Evolutionary conservation across 2,888 invertebrate genomes (phyloP).

Genomic region (Drosophila longiperda): DNA sequence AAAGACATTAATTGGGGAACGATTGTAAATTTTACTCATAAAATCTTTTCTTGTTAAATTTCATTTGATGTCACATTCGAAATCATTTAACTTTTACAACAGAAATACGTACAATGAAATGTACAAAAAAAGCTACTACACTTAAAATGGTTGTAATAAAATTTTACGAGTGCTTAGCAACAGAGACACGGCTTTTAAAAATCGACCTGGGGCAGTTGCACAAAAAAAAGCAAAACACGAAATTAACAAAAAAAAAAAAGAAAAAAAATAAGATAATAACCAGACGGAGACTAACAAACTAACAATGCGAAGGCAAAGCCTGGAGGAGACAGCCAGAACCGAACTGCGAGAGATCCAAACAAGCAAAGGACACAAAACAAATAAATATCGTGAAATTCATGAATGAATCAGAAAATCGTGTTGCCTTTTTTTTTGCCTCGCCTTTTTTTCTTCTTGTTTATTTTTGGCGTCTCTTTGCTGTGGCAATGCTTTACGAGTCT

Average conservation of each 20-base stretch:
- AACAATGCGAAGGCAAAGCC: conserved; percentile 33
- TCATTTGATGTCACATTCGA: conserved; percentile 20
- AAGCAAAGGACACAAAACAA: conserved; percentile 64
- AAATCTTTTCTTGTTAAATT: conserved; percentile 11
- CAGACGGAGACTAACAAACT: conserved; percentile 35
- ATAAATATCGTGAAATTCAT: conserved; percentile 74
- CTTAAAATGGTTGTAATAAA: conserved; percentile 65
- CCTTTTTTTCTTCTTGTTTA: neutral
- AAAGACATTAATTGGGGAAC: neutral
- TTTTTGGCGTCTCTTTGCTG: conserved; percentile 18
- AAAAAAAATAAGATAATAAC: conserved; percentile 4
- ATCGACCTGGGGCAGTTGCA: conserved; percentile 2
- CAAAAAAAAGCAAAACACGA: conserved; percentile 8
- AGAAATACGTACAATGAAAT: conserved; percentile 7
- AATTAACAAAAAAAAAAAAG: neutral
- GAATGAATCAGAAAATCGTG: conserved; percentile 78
- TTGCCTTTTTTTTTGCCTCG: conserved; percentile 33
- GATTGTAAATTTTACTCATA: neutral
- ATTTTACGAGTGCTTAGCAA: conserved; percentile 72
- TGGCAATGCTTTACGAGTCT: conserved; percentile 28
- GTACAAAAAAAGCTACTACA: conserved; percentile 24
- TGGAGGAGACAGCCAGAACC: conserved; percentile 7
- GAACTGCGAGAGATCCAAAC: conserved; percentile 15
- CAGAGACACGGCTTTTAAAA: conserved; percentile 40
- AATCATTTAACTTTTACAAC: conserved; percentile 1